Conservation (phyloP, 2,888 invertebrate genomes). For the Theodoxus fluviatilis region DNA sequence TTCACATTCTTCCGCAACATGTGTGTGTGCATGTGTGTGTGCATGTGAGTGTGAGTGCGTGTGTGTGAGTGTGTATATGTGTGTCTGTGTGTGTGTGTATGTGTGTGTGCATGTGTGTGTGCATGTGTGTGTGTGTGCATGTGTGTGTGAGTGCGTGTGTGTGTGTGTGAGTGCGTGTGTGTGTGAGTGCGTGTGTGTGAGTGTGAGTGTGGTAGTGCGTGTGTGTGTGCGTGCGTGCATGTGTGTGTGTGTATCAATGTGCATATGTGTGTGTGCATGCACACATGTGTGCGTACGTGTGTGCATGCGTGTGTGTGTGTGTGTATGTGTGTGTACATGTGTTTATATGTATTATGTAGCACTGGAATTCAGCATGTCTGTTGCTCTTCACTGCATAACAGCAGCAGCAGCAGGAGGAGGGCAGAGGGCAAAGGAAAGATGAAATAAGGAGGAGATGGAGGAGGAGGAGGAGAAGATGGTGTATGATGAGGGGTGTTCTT, state of each 20-base stretch:
- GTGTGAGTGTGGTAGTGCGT: conserved; percentile 3
- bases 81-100: not conserved
- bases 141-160: conserved; percentile 4
- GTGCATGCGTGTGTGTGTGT: too few relatives aligned
- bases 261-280: not conserved
- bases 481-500: too few relatives aligned
- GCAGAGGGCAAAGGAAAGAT: too few relatives aligned
- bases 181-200: not conserved
- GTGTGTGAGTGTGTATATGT: too few relatives aligned
- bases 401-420: too few relatives aligned
- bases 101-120: not conserved
- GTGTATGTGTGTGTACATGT: too few relatives aligned
- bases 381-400: too few relatives aligned
- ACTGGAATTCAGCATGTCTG: too few relatives aligned
- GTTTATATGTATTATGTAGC: too few relatives aligned
- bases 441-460: too few relatives aligned
- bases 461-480: too few relatives aligned
- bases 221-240: not conserved
- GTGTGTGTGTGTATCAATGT: not conserved
- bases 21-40: not conserved
- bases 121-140: not conserved
- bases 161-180: not conserved
- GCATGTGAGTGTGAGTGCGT: conserved; percentile 4
- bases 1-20: too few relatives aligned
- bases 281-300: not conserved